Conservation (phyloP, 2,888 invertebrate species). For the Orthosia cruda region DNA sequence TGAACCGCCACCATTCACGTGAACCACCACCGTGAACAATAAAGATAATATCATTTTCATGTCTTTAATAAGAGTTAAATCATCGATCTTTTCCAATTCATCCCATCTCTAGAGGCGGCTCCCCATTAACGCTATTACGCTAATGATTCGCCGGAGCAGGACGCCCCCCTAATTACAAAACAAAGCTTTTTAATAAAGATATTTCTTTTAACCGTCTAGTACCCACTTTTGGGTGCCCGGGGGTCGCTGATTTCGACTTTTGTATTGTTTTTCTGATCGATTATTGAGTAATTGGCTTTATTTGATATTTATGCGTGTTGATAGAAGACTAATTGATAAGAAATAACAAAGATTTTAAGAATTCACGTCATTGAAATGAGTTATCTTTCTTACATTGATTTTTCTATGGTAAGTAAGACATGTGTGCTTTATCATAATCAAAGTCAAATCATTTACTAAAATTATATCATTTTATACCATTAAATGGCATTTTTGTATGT, state of each 20-base stretch:
- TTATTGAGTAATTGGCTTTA: conserved; percentile 9
- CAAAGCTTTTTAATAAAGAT: conserved; percentile 89
- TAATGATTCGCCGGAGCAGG: conserved; percentile 84
- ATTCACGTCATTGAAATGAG: too few relatives aligned
- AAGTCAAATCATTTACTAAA: too few relatives aligned
- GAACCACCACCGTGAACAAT: background rate
- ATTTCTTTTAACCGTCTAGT: conserved; percentile 77
- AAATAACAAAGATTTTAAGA: background rate
- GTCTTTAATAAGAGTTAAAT: background rate
- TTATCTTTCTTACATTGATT: background rate
- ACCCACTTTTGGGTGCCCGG: conserved; percentile 17
- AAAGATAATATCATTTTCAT: background rate
- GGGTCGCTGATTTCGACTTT: conserved; percentile 33
- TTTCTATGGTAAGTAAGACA: background rate
- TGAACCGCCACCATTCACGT: background rate
- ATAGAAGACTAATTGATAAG: background rate
- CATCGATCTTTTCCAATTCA: conserved; percentile 40
- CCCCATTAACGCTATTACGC: conserved; percentile 88
- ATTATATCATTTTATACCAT: too few relatives aligned
- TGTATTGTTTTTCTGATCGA: conserved; percentile 34
- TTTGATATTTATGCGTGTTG: background rate
- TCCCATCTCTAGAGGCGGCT: conserved; percentile 71
- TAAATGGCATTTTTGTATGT: too few relatives aligned
- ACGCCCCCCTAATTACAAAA: conserved; percentile 87
- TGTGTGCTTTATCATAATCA: background rate